Base-by-base conservation (phyloP, 2,797 vertebrate genomes). In the Scarus forsteni region DNA sequence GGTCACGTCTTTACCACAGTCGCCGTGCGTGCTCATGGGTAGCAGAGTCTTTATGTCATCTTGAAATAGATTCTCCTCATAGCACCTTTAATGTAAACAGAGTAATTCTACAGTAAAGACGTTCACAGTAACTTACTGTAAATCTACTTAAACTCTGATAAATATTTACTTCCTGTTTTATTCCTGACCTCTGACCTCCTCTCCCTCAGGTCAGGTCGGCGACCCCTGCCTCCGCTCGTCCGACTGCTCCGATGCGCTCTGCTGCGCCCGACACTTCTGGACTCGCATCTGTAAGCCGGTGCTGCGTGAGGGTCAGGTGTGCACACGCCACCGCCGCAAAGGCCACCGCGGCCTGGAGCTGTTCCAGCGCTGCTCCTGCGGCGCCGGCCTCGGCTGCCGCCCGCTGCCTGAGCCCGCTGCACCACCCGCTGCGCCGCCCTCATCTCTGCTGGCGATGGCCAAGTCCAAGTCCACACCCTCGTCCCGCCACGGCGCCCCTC, bases 241-340 rank as follows among this genome's bases (percentile, higher is more conserved):
- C 0, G 96, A 97, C 86, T 98, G 97, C 51, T 91, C 91, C 0
- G 93, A 92, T 44, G 90, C 90, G 3, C 85, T 95, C 43, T 98
- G 97, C 88, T 98, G 97, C 67, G 97, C 97, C 35, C 96, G 97
- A 10, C 97, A 97, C 90, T 97, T 98, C 94, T 98, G 97, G 97
- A 96, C 95, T 48, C 96, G 97, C 80, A 97, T 98, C 87, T 98
- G 97, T 79, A 98, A 98, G 75, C 96, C 95, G 0, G 95, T 98
- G 68, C 83, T 98, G 76, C 93, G 76, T 48, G 95, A 96, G 87
- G 97, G 97, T 0, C 96, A 98, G 71, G 96, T 97, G 7, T 98
- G 97, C 82, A 97, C 96, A 40, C 95, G 94, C 36, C 95, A 96
- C 56, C 93, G 95, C 63, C 94, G 92, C 73, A 97, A 97, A 75